Evolutionary conservation across 2,888 invertebrate species (phyloP).

Genomic region (Dysmachus trigonus): DNA sequence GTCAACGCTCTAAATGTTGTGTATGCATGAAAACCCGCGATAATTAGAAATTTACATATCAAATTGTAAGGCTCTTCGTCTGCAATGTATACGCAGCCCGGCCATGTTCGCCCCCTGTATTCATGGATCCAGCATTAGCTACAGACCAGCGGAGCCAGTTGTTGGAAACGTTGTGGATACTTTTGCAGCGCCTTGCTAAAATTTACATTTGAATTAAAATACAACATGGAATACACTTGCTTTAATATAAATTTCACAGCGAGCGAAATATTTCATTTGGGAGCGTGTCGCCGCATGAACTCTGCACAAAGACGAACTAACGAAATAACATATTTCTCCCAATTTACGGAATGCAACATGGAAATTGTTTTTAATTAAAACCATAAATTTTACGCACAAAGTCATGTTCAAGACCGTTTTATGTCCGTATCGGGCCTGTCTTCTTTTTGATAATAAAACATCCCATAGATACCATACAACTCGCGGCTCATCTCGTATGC

Average conservation of each 20-base stretch:
- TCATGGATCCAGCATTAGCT: slow-evolving; percentile 10
- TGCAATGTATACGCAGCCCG: slow-evolving; percentile 34
- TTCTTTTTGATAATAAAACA: background rate
- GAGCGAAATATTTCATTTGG: slow-evolving; percentile 23
- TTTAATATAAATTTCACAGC: slow-evolving; percentile 34
- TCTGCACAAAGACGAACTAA: background rate
- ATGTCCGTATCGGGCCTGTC: background rate
- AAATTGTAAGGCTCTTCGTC: slow-evolving; percentile 46
- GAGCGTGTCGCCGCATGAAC: background rate
- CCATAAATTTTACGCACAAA: slow-evolving; percentile 21
- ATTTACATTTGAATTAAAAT: slow-evolving; percentile 41
- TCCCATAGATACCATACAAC: background rate
- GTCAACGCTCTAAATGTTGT: slow-evolving; percentile 37
- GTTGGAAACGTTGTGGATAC: background rate
- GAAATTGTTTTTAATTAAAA: slow-evolving; percentile 5
- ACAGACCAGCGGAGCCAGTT: slow-evolving; percentile 25
- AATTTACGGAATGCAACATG: slow-evolving; percentile 8
- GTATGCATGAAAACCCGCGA: slow-evolving; percentile 42
- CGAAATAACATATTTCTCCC: slow-evolving; percentile 16
- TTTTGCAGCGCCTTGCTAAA: slow-evolving; percentile 12
- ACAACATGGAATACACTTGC: slow-evolving; percentile 35
- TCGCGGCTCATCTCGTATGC: background rate
- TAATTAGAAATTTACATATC: slow-evolving; percentile 50
- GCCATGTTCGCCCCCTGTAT: background rate
- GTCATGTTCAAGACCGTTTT: background rate